phyloP scores from a whole-genome alignment of 2,888 invertebrate genomes.

The Athrips mouffetella region DNA sequence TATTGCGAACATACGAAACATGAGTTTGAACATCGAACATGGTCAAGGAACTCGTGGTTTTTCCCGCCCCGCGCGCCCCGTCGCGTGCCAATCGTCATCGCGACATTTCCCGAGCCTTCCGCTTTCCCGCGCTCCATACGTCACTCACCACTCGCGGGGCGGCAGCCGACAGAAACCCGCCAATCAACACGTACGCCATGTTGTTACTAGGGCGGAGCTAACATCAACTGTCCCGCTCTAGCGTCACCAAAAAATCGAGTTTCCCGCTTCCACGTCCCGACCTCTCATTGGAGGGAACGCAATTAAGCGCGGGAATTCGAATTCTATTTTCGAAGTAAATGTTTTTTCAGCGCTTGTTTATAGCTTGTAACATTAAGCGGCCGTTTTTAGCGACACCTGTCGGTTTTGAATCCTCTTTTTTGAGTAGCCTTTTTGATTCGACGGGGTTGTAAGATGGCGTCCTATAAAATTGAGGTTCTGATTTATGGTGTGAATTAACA shows the following conservation, averaged over 20 bases:
- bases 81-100: conserved; percentile 32
- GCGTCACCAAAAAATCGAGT: conserved; percentile 46
- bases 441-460: conserved; percentile 50
- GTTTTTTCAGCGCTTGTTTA: conserved; percentile 71
- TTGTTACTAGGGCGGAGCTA: conserved; percentile 80
- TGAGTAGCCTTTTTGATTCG: conserved; percentile 39
- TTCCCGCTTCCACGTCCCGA: conserved; percentile 55
- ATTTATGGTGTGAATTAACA: conserved; percentile 68
- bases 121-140: conserved; percentile 60
- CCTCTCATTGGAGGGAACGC: conserved; percentile 69
- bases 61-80: conserved; percentile 38
- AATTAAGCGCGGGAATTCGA: conserved; percentile 77
- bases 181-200: conserved; percentile 82
- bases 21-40: conserved; percentile 26
- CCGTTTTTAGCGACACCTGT: conserved; percentile 57
- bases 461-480: conserved; percentile 40
- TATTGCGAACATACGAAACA: not conserved
- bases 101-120: conserved; percentile 52
- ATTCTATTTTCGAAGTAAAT: conserved; percentile 76
- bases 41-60: conserved; percentile 25
- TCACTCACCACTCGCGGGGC: conserved; percentile 43
- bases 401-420: conserved; percentile 28
- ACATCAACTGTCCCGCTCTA: conserved; percentile 39
- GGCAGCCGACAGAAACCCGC: conserved; percentile 63
- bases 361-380: conserved; percentile 44